phyloP scores from a whole-genome alignment of 1,140 invertebrate species.

The Heliothis virescens region DNA sequence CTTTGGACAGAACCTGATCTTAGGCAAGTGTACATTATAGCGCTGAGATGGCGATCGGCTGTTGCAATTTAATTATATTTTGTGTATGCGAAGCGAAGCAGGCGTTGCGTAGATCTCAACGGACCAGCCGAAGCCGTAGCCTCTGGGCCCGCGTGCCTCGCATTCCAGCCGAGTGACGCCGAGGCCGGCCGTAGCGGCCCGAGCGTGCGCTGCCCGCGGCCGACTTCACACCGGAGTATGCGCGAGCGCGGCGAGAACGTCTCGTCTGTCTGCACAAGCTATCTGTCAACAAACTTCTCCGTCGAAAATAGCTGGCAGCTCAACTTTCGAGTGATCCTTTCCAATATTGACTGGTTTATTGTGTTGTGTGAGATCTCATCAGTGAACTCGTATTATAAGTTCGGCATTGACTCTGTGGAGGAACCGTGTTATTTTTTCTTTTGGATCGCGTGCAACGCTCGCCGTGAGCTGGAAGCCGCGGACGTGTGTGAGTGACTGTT shows the following conservation, averaged over 20 bases:
- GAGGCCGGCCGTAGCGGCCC: slow-evolving; percentile 69
- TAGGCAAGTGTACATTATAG: slow-evolving; percentile 82
- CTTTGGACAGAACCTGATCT: slow-evolving; percentile 85
- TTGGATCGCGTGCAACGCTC: slow-evolving; percentile 83
- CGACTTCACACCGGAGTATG: slow-evolving; percentile 83
- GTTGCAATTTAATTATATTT: slow-evolving; percentile 86
- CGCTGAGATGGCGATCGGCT: slow-evolving; percentile 75
- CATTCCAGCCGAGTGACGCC: slow-evolving; percentile 74
- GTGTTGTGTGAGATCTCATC: slow-evolving; percentile 68
- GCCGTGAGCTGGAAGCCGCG: slow-evolving; percentile 70
- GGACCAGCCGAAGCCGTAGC: slow-evolving; percentile 69
- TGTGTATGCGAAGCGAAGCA: slow-evolving; percentile 75
- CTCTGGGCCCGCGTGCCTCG: slow-evolving; percentile 73
- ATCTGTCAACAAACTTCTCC: slow-evolving; percentile 84
- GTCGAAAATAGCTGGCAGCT: slow-evolving; percentile 72
- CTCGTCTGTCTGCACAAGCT: slow-evolving; percentile 71
- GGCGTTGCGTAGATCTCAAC: slow-evolving; percentile 72
- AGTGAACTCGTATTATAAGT: slow-evolving; percentile 65
- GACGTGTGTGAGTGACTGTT: slow-evolving; percentile 83
- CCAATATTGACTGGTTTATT: slow-evolving; percentile 74
- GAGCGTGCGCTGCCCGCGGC: slow-evolving; percentile 72
- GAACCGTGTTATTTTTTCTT: slow-evolving; percentile 84
- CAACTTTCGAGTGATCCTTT: slow-evolving; percentile 73
- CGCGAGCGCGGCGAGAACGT: slow-evolving; percentile 83
- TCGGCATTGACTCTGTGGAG: slow-evolving; percentile 74